Evolutionary conservation across 2,888 invertebrate species (phyloP).

Genomic region (Polyploca ridens): DNA sequence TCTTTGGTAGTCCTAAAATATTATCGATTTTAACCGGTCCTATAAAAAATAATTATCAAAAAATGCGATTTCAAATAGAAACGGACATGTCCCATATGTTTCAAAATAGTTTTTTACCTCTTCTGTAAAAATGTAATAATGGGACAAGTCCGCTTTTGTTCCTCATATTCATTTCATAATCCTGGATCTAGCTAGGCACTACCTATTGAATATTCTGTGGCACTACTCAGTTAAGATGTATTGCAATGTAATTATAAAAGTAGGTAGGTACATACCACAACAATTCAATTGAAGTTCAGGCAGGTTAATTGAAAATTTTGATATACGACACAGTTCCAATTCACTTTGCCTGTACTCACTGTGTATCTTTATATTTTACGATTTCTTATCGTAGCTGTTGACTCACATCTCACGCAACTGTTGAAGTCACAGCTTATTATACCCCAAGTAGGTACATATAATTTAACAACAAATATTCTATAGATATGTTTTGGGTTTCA

Average conservation of each 20-base stretch:
- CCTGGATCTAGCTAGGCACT: background rate
- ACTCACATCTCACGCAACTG: slow-evolving; percentile 36
- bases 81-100: too few species aligned
- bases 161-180: too few species aligned
- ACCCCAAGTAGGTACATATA: background rate
- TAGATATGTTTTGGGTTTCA: background rate
- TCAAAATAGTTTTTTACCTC: too few species aligned
- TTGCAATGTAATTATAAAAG: too few species aligned
- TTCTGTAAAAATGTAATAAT: too few species aligned
- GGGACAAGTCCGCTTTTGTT: too few species aligned
- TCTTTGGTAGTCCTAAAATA: too few species aligned
- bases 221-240: too few species aligned
- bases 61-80: too few species aligned
- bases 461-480: background rate
- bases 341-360: background rate
- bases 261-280: background rate
- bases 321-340: background rate
- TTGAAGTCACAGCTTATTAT: slow-evolving; percentile 4
- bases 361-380: slow-evolving; percentile 8
- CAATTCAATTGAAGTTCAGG: background rate
- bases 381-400: slow-evolving; percentile 22
- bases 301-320: background rate
- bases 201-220: too few species aligned
- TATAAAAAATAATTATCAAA: too few species aligned
- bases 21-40: too few species aligned